Evolutionary conservation across 2,113 vertebrate species (phyloP).

Genomic region (Lipophrys pholis): DNA sequence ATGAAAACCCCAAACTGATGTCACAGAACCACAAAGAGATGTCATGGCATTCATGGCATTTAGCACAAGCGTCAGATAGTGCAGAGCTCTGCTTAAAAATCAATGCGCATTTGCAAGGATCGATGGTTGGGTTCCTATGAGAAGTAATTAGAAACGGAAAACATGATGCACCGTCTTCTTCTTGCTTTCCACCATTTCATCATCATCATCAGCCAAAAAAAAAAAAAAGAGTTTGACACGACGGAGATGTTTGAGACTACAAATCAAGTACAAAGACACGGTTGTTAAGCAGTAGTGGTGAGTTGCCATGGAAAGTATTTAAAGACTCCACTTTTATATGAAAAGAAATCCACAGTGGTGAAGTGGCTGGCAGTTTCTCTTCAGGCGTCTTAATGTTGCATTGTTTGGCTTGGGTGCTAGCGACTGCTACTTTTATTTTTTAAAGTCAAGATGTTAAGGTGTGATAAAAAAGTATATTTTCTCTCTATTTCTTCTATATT

Average conservation of each 20-base stretch:
- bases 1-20: conserved; percentile 35
- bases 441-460: too few species aligned
- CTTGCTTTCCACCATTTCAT: conserved; percentile 23
- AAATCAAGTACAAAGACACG: neutral
- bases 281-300: neutral
- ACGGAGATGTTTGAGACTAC: conserved; percentile 3
- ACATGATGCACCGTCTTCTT: conserved; percentile 46
- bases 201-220: neutral
- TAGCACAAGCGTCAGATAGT: conserved; percentile 65
- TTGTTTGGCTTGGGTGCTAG: too few species aligned
- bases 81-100: conserved; percentile 65
- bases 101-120: conserved; percentile 78
- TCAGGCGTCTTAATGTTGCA: too few species aligned
- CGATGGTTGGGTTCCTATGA: conserved; percentile 74
- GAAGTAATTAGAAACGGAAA: conserved; percentile 80
- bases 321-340: too few species aligned
- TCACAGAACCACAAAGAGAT: conserved; percentile 40
- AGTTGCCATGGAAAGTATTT: too few species aligned
- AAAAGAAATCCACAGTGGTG: too few species aligned
- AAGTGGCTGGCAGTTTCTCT: too few species aligned
- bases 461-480: too few species aligned
- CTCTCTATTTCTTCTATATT: too few species aligned
- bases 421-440: too few species aligned
- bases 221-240: conserved; percentile 31
- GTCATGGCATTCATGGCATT: conserved; percentile 61